Conservation (phyloP, 2,113 vertebrate genomes). For the Sceloporus tristichus region DNA sequence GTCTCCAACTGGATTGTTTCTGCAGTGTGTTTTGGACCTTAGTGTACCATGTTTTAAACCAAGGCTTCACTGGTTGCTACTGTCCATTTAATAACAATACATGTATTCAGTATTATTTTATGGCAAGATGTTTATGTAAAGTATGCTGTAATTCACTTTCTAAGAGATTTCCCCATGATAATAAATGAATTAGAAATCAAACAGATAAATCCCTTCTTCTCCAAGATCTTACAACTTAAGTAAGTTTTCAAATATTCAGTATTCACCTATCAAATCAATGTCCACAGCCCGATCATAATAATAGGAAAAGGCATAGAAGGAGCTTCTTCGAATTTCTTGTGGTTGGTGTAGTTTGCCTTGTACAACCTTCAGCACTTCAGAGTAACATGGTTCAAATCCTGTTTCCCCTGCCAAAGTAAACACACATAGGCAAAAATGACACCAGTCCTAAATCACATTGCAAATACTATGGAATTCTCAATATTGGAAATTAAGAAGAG, state of each 20-base stretch:
- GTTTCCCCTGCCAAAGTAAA: conserved; percentile 79
- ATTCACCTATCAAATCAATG: conserved; percentile 90
- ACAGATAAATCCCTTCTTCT: not conserved
- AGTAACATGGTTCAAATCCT: conserved; percentile 90
- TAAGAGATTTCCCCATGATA: not conserved
- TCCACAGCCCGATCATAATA: conserved; percentile 95
- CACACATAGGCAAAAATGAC: not conserved
- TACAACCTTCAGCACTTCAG: conserved; percentile 88
- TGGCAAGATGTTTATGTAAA: not conserved
- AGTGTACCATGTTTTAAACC: not conserved
- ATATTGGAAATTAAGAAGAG: not conserved
- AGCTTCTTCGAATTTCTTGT: conserved; percentile 79
- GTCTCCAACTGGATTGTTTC: too few species aligned
- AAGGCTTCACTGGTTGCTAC: not conserved
- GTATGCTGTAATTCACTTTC: not conserved
- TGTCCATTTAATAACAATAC: not conserved
- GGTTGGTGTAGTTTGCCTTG: conserved; percentile 90
- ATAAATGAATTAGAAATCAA: not conserved
- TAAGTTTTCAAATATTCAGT: conserved; percentile 8
- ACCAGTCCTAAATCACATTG: not conserved
- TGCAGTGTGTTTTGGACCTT: not conserved
- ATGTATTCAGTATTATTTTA: not conserved
- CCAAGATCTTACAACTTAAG: not conserved
- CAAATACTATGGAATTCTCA: not conserved
- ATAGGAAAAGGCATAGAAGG: conserved; percentile 97